Conservation (phyloP, 2,888 invertebrate species). For the Orgyia antiqua region DNA sequence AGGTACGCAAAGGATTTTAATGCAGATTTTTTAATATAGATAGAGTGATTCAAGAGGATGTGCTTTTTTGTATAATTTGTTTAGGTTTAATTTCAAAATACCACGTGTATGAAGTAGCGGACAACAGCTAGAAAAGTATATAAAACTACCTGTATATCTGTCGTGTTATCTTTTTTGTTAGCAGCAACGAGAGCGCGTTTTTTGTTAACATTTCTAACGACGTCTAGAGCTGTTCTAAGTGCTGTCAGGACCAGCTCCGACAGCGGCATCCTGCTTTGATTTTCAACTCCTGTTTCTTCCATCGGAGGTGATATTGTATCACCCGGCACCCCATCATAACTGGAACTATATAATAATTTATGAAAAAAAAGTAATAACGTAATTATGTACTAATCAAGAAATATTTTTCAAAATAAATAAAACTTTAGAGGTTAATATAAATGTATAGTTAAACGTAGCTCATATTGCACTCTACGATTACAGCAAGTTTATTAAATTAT, state of each 20-base stretch:
- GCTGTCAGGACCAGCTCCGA: slow-evolving; percentile 64
- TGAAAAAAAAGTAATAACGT: background rate
- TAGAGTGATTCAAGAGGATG: too few relatives aligned
- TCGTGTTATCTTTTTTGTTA: slow-evolving; percentile 32
- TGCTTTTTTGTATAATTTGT: too few relatives aligned
- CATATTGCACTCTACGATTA: too few relatives aligned
- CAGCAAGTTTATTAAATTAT: too few relatives aligned
- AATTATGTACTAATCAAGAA: background rate
- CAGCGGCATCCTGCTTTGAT: slow-evolving; percentile 42
- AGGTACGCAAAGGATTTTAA: too few relatives aligned
- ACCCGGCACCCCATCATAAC: slow-evolving; percentile 32
- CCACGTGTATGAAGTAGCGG: too few relatives aligned
- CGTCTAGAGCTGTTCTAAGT: slow-evolving; percentile 63
- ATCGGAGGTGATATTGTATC: slow-evolving; percentile 21
- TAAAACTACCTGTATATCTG: slow-evolving; percentile 48
- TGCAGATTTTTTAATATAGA: too few relatives aligned
- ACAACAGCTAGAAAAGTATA: too few relatives aligned
- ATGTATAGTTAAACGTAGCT: too few relatives aligned
- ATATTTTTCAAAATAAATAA: background rate
- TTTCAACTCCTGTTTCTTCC: slow-evolving; percentile 24
- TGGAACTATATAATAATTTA: slow-evolving; percentile 16
- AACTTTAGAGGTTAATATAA: too few relatives aligned
- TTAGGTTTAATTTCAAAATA: too few relatives aligned
- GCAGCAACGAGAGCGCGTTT: slow-evolving; percentile 33
- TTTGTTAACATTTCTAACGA: slow-evolving; percentile 63